Conservation (phyloP, 1,140 invertebrate genomes). For the Scaptomyza hsui region DNA sequence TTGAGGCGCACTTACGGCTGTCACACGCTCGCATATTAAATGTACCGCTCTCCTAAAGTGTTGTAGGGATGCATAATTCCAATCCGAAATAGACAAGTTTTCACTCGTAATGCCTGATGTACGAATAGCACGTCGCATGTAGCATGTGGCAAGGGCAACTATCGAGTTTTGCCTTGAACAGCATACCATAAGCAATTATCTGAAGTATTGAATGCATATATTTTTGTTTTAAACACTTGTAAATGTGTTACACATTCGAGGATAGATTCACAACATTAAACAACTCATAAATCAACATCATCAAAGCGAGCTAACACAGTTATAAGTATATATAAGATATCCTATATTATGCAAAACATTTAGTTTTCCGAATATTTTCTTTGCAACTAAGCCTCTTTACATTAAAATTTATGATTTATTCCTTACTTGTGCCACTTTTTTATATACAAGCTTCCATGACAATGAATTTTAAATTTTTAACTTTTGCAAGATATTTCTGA, state of each 20-base stretch:
- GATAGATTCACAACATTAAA: no score
- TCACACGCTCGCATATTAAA: constrained; percentile 47
- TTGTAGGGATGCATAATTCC: constrained; percentile 24
- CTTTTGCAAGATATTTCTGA: no score
- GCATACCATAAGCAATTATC: constrained; percentile 14
- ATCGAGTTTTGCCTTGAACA: not conserved
- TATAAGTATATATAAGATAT: no score
- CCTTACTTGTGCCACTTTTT: no score
- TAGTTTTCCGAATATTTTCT: no score
- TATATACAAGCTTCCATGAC: no score
- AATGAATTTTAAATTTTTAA: no score
- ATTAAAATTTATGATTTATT: no score
- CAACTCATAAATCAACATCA: no score
- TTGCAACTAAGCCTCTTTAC: no score
- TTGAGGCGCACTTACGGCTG: constrained; percentile 66
- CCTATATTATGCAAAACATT: no score
- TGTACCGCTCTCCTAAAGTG: constrained; percentile 51
- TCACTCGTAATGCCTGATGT: not conserved
- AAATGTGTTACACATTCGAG: not conserved
- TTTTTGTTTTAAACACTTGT: not conserved
- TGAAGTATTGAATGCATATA: not conserved
- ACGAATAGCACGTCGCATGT: not conserved
- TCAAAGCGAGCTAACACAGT: no score
- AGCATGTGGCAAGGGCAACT: not conserved
- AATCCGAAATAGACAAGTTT: constrained; percentile 15